phyloP scores from a whole-genome alignment of 1,140 invertebrate species.

The Luehdorfia chinensis region DNA sequence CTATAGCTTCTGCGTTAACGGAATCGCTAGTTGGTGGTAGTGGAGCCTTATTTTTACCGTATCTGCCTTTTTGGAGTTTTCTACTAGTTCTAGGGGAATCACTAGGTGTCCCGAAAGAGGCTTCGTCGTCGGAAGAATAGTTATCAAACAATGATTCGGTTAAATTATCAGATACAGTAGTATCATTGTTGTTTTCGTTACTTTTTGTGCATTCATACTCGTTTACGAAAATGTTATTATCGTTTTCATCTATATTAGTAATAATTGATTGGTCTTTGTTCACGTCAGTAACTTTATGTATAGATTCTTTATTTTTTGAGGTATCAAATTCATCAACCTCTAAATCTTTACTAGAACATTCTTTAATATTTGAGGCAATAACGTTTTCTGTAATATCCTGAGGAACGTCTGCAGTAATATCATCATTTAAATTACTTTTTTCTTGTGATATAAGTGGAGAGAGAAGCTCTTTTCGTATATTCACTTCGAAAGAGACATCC shows the following conservation, averaged over 20 bases:
- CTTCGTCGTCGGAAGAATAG: constrained; percentile 59
- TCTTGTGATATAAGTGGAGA: not conserved
- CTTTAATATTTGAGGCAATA: not conserved
- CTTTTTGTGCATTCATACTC: constrained; percentile 20
- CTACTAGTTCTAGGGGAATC: constrained; percentile 59
- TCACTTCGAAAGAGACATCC: constrained; percentile 23
- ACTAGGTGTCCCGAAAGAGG: constrained; percentile 70
- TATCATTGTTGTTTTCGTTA: constrained; percentile 17
- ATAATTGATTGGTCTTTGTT: too few relatives aligned
- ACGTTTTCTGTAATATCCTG: not conserved
- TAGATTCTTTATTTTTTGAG: not conserved
- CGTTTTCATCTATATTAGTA: constrained; percentile 4
- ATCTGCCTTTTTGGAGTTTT: constrained; percentile 60
- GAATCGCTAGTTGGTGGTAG: constrained; percentile 35
- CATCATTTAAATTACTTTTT: not conserved
- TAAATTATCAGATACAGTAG: constrained; percentile 31
- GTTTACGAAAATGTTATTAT: constrained; percentile 16
- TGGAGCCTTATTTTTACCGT: constrained; percentile 70
- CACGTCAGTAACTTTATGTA: constrained; percentile 6
- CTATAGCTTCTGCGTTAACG: not conserved
- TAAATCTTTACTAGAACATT: too few relatives aligned
- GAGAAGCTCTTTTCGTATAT: not conserved
- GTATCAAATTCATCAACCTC: not conserved
- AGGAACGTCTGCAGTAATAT: not conserved
- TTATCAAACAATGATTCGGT: constrained; percentile 38